Evolutionary conservation across 2,113 vertebrate species (phyloP), one percentile per base, ranked within the genome.

Genomic region (Panurus biarmicus): DNA sequence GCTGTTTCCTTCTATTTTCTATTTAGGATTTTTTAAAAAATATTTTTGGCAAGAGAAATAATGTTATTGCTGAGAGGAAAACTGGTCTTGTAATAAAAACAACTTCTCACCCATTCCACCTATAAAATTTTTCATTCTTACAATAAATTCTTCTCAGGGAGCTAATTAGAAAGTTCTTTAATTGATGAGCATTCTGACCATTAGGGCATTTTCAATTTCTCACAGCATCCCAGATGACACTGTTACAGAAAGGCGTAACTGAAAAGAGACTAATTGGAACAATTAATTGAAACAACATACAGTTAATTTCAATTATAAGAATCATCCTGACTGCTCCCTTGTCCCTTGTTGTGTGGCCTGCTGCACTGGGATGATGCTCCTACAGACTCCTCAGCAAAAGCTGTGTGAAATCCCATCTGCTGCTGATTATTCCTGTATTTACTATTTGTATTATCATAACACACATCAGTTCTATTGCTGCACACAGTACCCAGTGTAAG

Each of bases 281-380:
- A 97, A 98, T 97, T 98, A 98, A 97, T 95, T 97, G 97, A 97
- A 97, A 96, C 95, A 98, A 96, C 84, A 96, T 62, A 97, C 80
- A 97, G 96, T 96, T 97, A 97, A 97, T 94, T 97, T 97, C 95
- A 92, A 91, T 71, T 85, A 94, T 88, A 94, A 78, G 93, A 89
- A 56, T 70, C 61, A 60, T 72, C 56, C 83, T 81, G 78, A 64
- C 67, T 77, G 47, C 28, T 88, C 76, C 61, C 42, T 78, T 7
- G 1, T 90, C 73, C 76, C 74, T 87, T 80, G 36, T 90, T 71
- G 44, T 78, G 57, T 61, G 61, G 51, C 56, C 79, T 77, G 33
- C 76, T 93, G 71, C 51, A 56, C 69, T 21, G 13, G 9, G 21
- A 61, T 93, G 82, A 54, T 62, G 25, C 51, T 94, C 31, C 42